A percentile compares a stretch with the other conserved stretches of the same genome.
Evolutionary conservation across 2,888 invertebrate genomes (phyloP).

Genomic region (Pardosa pseudoannulata): DNA sequence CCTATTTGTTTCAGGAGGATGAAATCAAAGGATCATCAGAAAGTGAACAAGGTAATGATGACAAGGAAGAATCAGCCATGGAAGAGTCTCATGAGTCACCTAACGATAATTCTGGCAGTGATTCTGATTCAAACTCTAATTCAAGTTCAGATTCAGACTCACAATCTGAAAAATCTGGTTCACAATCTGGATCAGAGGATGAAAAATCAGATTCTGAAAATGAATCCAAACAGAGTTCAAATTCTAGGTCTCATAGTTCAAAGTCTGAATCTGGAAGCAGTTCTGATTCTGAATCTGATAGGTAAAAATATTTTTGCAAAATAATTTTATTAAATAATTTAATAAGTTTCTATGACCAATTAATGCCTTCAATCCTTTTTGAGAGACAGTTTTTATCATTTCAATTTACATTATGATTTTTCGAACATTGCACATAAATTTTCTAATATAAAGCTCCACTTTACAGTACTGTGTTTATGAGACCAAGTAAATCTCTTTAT

Average conservation of each 20-base stretch:
- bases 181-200: slow-evolving; percentile 61
- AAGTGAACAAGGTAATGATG: slow-evolving; percentile 21
- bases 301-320: too few species aligned
- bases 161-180: slow-evolving; percentile 67
- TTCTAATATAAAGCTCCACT: too few species aligned
- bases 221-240: slow-evolving; percentile 56
- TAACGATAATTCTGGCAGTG: slow-evolving; percentile 79
- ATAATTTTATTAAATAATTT: too few species aligned
- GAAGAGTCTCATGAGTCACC: slow-evolving; percentile 36
- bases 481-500: too few species aligned
- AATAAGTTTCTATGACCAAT: too few species aligned
- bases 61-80: slow-evolving; percentile 35
- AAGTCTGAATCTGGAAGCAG: slow-evolving; percentile 19
- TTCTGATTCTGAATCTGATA: slow-evolving; percentile 78
- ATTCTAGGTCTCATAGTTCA: slow-evolving; percentile 57
- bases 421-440: too few species aligned
- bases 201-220: slow-evolving; percentile 58
- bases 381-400: too few species aligned
- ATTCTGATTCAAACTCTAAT: slow-evolving; percentile 76
- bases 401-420: too few species aligned
- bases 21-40: slow-evolving; percentile 29
- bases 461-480: too few species aligned
- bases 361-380: too few species aligned
- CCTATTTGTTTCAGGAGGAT: slow-evolving; percentile 28
- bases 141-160: slow-evolving; percentile 70